Evolutionary conservation across 30 jellyfish, hydroid and myxozoan genomes (phyloP).

Genomic region (Chrysaora quinquecirrha): DNA sequence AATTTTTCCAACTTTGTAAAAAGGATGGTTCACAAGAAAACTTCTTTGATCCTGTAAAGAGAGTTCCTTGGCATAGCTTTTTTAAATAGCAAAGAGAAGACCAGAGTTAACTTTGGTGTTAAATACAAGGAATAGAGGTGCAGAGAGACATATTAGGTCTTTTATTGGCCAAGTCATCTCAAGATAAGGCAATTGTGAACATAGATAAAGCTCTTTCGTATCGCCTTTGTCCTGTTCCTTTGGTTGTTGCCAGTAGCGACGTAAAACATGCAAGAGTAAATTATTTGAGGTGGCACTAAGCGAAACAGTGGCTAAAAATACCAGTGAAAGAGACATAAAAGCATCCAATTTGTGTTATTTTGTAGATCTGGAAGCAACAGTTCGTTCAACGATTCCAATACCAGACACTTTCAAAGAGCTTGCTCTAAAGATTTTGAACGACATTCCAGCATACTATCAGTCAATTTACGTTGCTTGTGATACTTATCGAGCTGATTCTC

Average conservation of each 20-base stretch:
- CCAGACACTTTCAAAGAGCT: slow-evolving; percentile 39
- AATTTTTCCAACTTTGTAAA: slow-evolving; percentile 20
- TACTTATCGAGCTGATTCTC: slow-evolving; percentile 19
- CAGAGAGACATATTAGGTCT: slow-evolving; percentile 49
- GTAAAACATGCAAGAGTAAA: slow-evolving; percentile 35
- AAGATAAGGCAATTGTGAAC: slow-evolving; percentile 34
- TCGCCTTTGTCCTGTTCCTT: slow-evolving; percentile 39
- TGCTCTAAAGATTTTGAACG: slow-evolving; percentile 28
- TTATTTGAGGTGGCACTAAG: slow-evolving; percentile 38
- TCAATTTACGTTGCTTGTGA: slow-evolving; percentile 47
- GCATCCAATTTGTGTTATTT: slow-evolving; percentile 17
- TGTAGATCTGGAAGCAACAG: slow-evolving; percentile 29
- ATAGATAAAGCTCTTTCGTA: slow-evolving; percentile 22
- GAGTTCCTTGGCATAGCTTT: slow-evolving; percentile 52
- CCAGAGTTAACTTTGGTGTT: slow-evolving; percentile 27
- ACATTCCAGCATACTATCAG: slow-evolving; percentile 8
- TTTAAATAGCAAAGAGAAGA: slow-evolving; percentile 7
- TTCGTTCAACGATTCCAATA: slow-evolving; percentile 26
- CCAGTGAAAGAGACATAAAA: slow-evolving; percentile 15
- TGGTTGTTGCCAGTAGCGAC: slow-evolving; percentile 34
- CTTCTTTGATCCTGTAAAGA: slow-evolving; percentile 37
- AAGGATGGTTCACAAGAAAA: slow-evolving; percentile 5
- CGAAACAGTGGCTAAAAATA: slow-evolving; percentile 10
- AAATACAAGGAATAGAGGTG: slow-evolving; percentile 35
- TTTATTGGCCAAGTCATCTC: slow-evolving; percentile 43